Evolutionary conservation across 2,113 vertebrate species (phyloP).

Genomic region (Halichoeres trimaculatus): DNA sequence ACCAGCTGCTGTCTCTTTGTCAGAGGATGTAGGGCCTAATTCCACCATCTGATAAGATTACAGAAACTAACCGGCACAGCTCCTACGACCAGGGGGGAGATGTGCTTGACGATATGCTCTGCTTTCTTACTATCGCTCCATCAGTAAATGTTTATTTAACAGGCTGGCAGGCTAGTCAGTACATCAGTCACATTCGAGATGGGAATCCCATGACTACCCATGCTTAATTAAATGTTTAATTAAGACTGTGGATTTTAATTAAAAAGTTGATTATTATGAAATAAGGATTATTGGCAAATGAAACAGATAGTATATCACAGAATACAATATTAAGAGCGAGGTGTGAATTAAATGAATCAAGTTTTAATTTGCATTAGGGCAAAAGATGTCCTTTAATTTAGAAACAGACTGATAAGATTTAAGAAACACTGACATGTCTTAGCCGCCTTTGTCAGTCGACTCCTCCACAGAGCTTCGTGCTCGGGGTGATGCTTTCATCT

Average conservation of each 20-base stretch:
- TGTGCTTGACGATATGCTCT: neutral
- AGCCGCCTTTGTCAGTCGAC: neutral
- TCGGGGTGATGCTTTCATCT: slow-evolving; percentile 1
- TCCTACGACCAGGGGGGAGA: slow-evolving; percentile 18
- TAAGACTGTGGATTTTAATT: slow-evolving; percentile 68
- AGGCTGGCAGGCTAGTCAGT: slow-evolving; percentile 42
- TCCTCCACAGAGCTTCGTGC: neutral
- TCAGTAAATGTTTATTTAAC: slow-evolving; percentile 71
- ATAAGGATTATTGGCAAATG: slow-evolving; percentile 49
- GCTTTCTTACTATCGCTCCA: slow-evolving; percentile 44
- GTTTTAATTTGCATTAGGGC: slow-evolving; percentile 17
- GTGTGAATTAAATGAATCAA: slow-evolving; percentile 23
- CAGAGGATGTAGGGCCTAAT: slow-evolving; percentile 44
- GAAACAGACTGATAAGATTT: neutral
- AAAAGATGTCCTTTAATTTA: slow-evolving; percentile 6
- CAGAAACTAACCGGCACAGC: slow-evolving; percentile 43
- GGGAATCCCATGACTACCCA: slow-evolving; percentile 47
- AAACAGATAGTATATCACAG: slow-evolving; percentile 38
- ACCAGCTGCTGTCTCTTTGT: slow-evolving; percentile 60
- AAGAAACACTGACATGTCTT: neutral
- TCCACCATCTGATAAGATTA: slow-evolving; percentile 55
- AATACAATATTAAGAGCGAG: slow-evolving; percentile 34
- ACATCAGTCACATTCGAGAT: slow-evolving; percentile 46
- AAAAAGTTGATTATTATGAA: slow-evolving; percentile 64
- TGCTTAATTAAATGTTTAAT: slow-evolving; percentile 71